Evolutionary conservation across 30 jellyfish, hydroid and myxozoan species (phyloP), one percentile per base, ranked within the genome.

Genomic region (Turritopsis rubra): DNA sequence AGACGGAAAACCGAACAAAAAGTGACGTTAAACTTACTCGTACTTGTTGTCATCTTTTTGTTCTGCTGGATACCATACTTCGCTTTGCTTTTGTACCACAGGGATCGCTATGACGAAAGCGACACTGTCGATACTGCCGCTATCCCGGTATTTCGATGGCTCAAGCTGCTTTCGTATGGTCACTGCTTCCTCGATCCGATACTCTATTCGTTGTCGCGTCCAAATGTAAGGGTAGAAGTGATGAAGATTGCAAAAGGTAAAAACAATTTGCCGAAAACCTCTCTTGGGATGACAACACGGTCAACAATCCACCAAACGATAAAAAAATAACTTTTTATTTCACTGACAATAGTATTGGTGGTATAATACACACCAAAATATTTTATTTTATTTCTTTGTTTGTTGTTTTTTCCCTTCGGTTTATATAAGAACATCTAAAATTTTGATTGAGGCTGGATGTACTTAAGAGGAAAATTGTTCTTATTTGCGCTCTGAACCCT

Each of bases 131-230:
- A 27, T 19, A 27, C 19, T 1, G 7, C 18, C 24, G 72, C 53
- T 13, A 77, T 28, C 9, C 19, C 71, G 28, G 23, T 28, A 29
- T 19, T 21, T 29, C 66, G 71, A 77, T 77, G 85, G 85, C 21
- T 60, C 1, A 77, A 77, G 72, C 28, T 77, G 23, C 71, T 77
- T 22, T 77, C 85, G 0, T 77, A 77, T 60, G 27, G 85, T 66
- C 85, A 77, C 72, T 77, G 85, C 72, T 26, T 77, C 1, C 28
- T 28, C 23, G 85, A 77, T 77, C 85, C 85, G 0, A 77, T 77
- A 13, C 24, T 77, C 7, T 77, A 77, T 77, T 77, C 85, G 73
- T 19, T 77, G 18, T 77, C 85, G 23, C 71, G 71, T 25, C 30
- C 85, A 19, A 60, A 77, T 19, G 53, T 77, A 53, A 30, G 28